Evolutionary conservation across 2,797 vertebrate species (phyloP).

Genomic region (Myotis myotis): DNA sequence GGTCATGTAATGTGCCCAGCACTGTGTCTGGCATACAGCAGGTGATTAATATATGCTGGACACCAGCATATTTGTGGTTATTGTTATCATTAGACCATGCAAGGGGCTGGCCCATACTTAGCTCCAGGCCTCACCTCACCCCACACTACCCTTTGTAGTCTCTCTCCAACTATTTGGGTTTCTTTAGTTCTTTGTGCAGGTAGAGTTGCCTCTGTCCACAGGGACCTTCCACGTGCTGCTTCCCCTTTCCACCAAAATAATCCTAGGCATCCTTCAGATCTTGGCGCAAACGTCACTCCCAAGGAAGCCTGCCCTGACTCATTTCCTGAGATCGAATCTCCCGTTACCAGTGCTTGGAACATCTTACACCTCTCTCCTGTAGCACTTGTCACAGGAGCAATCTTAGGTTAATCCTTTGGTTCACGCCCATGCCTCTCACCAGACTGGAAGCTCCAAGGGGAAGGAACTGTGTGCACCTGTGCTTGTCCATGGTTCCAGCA

Average conservation of each 20-base stretch:
- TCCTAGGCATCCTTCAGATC: background rate
- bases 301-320: background rate
- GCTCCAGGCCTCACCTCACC: background rate
- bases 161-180: background rate
- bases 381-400: background rate
- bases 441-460: background rate
- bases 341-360: background rate
- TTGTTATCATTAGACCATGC: background rate
- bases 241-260: background rate
- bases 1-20: background rate
- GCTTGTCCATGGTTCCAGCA: background rate
- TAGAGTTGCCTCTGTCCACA: background rate
- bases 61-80: background rate
- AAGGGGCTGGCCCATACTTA: background rate
- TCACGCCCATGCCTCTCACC: background rate
- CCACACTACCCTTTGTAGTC: background rate
- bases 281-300: background rate
- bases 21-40: too few relatives aligned
- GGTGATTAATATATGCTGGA: background rate
- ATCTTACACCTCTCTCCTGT: rapidly evolving
- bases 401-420: background rate
- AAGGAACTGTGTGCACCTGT: background rate
- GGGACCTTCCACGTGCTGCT: background rate
- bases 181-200: background rate
- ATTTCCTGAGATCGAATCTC: background rate